A percentile compares a stretch with the other conserved stretches of the same genome.
Evolutionary conservation across 2,113 vertebrate genomes (phyloP).

Genomic region (human): GRCh38 chrX:114165001-114165500

Average conservation of each 20-base stretch:
- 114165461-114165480: background rate
- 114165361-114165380: background rate
- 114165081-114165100: background rate
- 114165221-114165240: background rate
- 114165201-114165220: background rate
- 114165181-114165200: background rate
- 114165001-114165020: background rate
- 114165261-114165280: background rate
- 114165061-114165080: background rate
- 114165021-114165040: background rate
- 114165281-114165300: too few relatives aligned
- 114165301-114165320: background rate
- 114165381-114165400: background rate
- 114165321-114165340: background rate
- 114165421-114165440: background rate
- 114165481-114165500: background rate
- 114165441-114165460: background rate
- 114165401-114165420: background rate
- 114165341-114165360: background rate
- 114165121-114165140: background rate
- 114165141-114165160: background rate
- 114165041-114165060: background rate
- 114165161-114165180: background rate
- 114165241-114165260: background rate
- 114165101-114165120: background rate